Percentiles rank a stretch among this genome's conserved stretches.
Conservation (phyloP, 2,888 invertebrate genomes). For the Tetrapedia diversipes region DNA sequence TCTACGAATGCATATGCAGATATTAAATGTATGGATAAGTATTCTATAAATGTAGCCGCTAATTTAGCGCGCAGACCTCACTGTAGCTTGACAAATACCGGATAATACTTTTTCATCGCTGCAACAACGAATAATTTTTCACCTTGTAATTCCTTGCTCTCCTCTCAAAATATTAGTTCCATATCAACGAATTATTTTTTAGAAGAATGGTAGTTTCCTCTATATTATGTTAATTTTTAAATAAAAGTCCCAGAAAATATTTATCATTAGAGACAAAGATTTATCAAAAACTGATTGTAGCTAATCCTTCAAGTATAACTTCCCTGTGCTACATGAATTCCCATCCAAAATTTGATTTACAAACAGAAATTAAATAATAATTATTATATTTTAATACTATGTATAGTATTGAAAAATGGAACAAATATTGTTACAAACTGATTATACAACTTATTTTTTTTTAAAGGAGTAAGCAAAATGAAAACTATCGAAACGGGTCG, state of each 20-base stretch:
- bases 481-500: not conserved
- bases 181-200: no score
- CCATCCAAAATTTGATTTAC: no score
- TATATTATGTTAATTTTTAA: not conserved
- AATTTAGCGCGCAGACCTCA: conserved; percentile 30
- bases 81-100: conserved; percentile 15
- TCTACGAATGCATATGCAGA: conserved; percentile 33
- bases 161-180: no score
- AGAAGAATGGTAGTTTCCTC: not conserved
- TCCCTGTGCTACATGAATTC: no score
- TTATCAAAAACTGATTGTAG: no score
- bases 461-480: not conserved
- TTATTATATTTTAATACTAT: no score
- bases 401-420: no score
- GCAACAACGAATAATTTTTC: not conserved
- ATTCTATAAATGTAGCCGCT: conserved; percentile 50
- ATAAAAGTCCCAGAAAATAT: not conserved
- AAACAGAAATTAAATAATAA: no score
- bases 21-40: conserved; percentile 41
- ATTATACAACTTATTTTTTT: not conserved
- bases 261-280: no score
- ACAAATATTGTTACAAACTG: not conserved
- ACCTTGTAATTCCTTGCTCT: no score
- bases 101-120: conserved; percentile 16
- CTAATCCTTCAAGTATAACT: no score